Evolutionary conservation across 2,888 invertebrate species (phyloP), one percentile per base, ranked within the genome.

Genomic region (Metalampra italica): DNA sequence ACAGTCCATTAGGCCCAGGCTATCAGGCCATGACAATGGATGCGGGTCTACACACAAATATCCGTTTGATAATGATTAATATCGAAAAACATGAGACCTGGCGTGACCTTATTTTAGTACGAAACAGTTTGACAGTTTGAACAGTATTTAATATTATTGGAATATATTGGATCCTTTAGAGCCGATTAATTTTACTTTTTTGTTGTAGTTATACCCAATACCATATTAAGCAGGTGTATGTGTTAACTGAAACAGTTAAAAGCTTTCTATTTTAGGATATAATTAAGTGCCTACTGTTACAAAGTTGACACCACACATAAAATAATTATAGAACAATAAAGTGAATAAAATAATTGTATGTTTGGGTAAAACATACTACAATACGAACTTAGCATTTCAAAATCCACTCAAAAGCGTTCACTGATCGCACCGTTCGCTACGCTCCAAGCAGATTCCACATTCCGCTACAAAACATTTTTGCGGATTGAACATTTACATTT

Each of bases 1-100:
- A 85, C 85, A 86, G 72, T 72, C 81, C 83, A 86, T 85, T 87
- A 86, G 72, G 65, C 54, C 46, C 40, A 37, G 62, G 54, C 65
- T 66, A 70, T 76, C 74, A 74, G 57, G 56, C 60, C 58, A 54
- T 61, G 54, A 77, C 75, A 77, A 72, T 72, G 57, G 71, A 62
- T 57, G 56, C 56, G 56, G 58, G 60, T 43, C 34, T 40, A n/a
- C 29, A 30, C 9, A 46, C 42, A 40, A 45, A 50, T 56, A 53
- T 57, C 44, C 46, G 47, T 52, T 55, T 43, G 50, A 49, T 50
- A 53, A 58, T 58, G 52, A 60, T 60, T 54, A 45, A 51, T 48
- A 53, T 51, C 48, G 51, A 54, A 54, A 54, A 55, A 44, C 49
- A 52, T 37, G 40, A 43, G 12, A 45, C 9, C 37, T 36, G 34